phyloP scores from a whole-genome alignment of 2,113 vertebrate species.

The Oryzias woworae region DNA sequence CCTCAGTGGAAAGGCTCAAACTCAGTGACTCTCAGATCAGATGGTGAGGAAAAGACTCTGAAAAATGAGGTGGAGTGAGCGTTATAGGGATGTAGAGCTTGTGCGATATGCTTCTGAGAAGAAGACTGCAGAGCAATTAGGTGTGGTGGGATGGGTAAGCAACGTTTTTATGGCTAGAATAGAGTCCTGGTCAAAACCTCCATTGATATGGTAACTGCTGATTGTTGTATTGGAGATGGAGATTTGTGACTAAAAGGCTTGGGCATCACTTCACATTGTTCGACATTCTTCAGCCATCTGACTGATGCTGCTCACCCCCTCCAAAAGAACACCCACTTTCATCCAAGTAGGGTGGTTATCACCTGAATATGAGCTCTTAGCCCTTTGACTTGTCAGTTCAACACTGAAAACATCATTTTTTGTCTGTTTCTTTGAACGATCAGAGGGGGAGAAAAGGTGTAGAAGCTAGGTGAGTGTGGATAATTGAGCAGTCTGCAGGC shows the following conservation, averaged over 20 bases:
- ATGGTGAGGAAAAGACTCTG: slow-evolving; percentile 43
- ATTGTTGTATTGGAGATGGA: slow-evolving; percentile 53
- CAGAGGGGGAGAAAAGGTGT: slow-evolving; percentile 21
- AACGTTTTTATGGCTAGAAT: slow-evolving; percentile 47
- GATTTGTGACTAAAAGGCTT: slow-evolving; percentile 28
- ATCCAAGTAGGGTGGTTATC: slow-evolving; percentile 40
- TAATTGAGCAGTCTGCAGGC: slow-evolving; percentile 68
- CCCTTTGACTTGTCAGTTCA: slow-evolving; percentile 58
- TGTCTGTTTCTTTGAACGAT: slow-evolving; percentile 33
- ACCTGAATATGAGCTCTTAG: slow-evolving; percentile 51
- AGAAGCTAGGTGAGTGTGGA: slow-evolving; percentile 68
- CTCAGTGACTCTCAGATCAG: slow-evolving; percentile 68
- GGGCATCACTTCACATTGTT: slow-evolving; percentile 35
- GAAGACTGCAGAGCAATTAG: slow-evolving; percentile 55
- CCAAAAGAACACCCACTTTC: slow-evolving; percentile 36
- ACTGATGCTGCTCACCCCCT: slow-evolving; percentile 25
- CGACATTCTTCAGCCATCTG: slow-evolving; percentile 31
- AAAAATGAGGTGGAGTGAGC: slow-evolving; percentile 25
- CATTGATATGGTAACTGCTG: slow-evolving; percentile 31
- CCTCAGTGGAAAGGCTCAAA: slow-evolving; percentile 66
- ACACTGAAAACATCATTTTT: slow-evolving; percentile 37
- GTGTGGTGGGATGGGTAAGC: slow-evolving; percentile 41
- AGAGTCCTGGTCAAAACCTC: slow-evolving; percentile 55
- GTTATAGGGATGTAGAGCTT: slow-evolving; percentile 16
- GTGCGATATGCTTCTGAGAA: slow-evolving; percentile 13